Evolutionary conservation across 64 coral and sea anemone species (phyloP), one percentile per base, ranked within the genome.

Genomic region (Astreopora myriophthalma): DNA sequence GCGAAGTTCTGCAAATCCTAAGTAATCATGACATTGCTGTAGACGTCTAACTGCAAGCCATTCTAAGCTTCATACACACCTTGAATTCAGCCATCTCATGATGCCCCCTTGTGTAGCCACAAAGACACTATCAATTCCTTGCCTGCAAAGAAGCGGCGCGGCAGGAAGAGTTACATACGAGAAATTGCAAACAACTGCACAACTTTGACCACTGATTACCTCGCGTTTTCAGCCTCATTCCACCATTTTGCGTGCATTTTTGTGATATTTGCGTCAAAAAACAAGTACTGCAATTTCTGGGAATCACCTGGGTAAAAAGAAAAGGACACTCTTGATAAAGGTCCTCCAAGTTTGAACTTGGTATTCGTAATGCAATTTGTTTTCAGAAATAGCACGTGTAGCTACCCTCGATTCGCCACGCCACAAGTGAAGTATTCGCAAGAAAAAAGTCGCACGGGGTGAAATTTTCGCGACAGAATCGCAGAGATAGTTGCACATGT

Each of bases 51-150:
- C 8, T 48, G 8, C 10, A 55, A 55, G 49, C 49, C 2, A 13
- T 1, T 55, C 0, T 44, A 52, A 52, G 16, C 70, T 37, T 63
- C n/a, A 13, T 40, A 83, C 80, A 44, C 40, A 92, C 90, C 69
- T 68, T 3, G 37, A 73, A 23, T 55, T 71, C 10, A 86, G 80
- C 20, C 74, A 77, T 61, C 81, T 85, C 40, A 79, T 76, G 16
- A 92, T 40, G 16, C 90, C 90, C 16, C 90, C 90, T 3, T 65
- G 82, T 27, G 90, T 92, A 29, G 68, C 90, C 24, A 76, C 90
- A 76, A 92, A 92, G 22, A 74, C 71, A n/a, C 39, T 28, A 8
- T 85, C 67, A 58, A 80, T 74, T 85, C 49, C 80, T 3, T 75
- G 10, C 5, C 89, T 91, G 57, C 25, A 26, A 64, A 35, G 9